Evolutionary conservation across 2,113 vertebrate genomes (phyloP).

Genomic region (Glaucidium brasilianum): DNA sequence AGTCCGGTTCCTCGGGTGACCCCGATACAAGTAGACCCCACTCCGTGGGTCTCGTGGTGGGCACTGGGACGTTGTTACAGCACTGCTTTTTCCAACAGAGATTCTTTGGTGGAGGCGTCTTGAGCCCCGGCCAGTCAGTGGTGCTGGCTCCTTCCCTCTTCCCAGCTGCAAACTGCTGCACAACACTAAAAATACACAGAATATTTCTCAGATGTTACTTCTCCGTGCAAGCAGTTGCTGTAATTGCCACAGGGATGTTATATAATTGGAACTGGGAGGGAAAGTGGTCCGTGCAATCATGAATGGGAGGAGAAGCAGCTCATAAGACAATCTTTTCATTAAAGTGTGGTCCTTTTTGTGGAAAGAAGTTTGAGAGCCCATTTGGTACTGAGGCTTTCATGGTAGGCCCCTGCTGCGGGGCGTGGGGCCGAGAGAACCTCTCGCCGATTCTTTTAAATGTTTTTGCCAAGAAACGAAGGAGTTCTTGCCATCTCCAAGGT

Average conservation of each 20-base stretch:
- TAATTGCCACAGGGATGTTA: neutral
- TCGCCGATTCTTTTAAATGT: neutral
- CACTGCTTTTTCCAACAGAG: neutral
- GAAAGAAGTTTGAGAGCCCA: neutral
- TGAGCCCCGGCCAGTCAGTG: neutral
- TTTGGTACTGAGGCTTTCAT: neutral
- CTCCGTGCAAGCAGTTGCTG: neutral
- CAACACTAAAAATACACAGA: conserved; percentile 15
- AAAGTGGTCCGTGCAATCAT: neutral
- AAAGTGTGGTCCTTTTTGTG: neutral
- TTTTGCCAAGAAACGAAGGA: neutral
- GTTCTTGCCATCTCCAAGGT: neutral
- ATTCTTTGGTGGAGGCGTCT: neutral
- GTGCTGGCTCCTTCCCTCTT: neutral
- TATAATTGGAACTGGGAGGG: neutral
- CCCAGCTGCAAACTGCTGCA: conserved; percentile 32
- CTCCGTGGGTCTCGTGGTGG: neutral
- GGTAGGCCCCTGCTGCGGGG: neutral
- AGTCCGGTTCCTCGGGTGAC: neutral
- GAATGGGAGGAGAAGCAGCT: conserved; percentile 4
- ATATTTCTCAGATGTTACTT: conserved; percentile 16
- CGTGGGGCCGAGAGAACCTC: neutral
- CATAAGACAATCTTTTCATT: neutral
- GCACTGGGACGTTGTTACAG: neutral
- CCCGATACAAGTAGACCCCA: neutral